Base-by-base conservation (phyloP, 2,888 invertebrate species). In the Athalia rosae region DNA sequence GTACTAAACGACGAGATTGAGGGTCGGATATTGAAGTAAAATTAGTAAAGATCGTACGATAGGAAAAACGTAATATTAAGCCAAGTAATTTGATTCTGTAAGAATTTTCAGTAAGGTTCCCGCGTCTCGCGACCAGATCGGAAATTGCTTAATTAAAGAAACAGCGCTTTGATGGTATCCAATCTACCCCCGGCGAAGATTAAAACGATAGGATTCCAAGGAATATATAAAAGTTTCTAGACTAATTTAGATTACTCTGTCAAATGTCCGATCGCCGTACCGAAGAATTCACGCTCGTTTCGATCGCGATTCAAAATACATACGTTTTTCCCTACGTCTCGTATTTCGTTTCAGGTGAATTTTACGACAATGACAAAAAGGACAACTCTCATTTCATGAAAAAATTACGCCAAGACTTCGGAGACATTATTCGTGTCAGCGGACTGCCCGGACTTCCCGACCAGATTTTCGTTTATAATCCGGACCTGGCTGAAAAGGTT, bases 401-500 rank as follows among this genome's bases (percentile, higher is more conserved):
- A n/a, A 56, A n/a, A 13, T 15, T 78, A 13, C 15, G 7, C 45
- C 45, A 67, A n/a, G n/a, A 67, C 7, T 80, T 63, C 41, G 79
- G 79, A 11, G 45, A 59, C 28, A 63, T 80, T 28, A 76, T 50
- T 9, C 63, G 64, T 41, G 43, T 79, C 3, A 13, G 41, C 53
- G 58, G 63, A 7, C 11, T 79, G 4, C 67, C 69, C 3, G 76
- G 76, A n/a, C 48, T 48, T 4, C 28, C 45, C 11, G 79, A 77
- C 28, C 13, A 28, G 43, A 64, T 79, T 53, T 79, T 79, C 43
- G 9, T 76, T 62, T 80, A 45, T 64, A 78, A 76, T 9, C 76
- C 79, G 3, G 71, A 73, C 7, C 76, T 78, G 4, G 61, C 71
- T 6, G 79, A 79, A 53, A 79, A 69, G 64, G 67, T 79, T 28